Evolutionary conservation across 2,113 vertebrate genomes (phyloP), one percentile per base, ranked within the genome.

Genomic region (Alectura lathami): DNA sequence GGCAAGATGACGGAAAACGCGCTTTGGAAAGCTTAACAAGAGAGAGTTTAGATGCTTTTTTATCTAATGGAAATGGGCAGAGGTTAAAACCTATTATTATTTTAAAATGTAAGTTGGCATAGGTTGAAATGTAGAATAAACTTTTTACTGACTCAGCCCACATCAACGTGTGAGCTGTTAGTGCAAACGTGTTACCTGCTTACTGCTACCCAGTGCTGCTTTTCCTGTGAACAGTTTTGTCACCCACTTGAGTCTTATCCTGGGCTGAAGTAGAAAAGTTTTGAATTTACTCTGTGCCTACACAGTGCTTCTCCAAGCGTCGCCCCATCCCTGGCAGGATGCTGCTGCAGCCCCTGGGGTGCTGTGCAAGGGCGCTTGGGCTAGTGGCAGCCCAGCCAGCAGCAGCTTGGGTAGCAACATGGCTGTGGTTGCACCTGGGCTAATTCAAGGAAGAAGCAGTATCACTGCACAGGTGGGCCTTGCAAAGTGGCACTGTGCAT

Each of bases 361-460:
- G 34, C 18, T 92, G 51, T 68, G 26, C 32, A 50, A 72, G 38
- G 53, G 12, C 29, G 8, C 24, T 8, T 51, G 11, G 32, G 8
- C 22, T n/a, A 36, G n/a, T 0, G 0, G 67, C 57, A 11, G 0
- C 0, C 34, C 48, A 21, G 22, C 24, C 16, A 6, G 22, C 38
- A 50, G 7, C 26, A 63, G 53, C 17, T 14, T 0, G 6, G 57
- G 18, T 13, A 76, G 36, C 17, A 22, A 15, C 0, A 0, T 22
- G 48, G 20, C 64, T 81, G 27, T 36, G 56, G 12, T n/a, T 67
- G 47, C 16, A 50, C 32, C 50, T 4, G 3, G 38, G 13, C 40
- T 62, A 30, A 53, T 16, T 62, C 26, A 48, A 42, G 47, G 64
- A 45, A 56, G 62, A 81, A 54, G 48, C 8, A 4, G 1, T 42